A percentile compares a stretch with the other conserved stretches of the same genome.
phyloP scores from a whole-genome alignment of 2,888 invertebrate genomes.

The Trichogramma dendrolimi region DNA sequence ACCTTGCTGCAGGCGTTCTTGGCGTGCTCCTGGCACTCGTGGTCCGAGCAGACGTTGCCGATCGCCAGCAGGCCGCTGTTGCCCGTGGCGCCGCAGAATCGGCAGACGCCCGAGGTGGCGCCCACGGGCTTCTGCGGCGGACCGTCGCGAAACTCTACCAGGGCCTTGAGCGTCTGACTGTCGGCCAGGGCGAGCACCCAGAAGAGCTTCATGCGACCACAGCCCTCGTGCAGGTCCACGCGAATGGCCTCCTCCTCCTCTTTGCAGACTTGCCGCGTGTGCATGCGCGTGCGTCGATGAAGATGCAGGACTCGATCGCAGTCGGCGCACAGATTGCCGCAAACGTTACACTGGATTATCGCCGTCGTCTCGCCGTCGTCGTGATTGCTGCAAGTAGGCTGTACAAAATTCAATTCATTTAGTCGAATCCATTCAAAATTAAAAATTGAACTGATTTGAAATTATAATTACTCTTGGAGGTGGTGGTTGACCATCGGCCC shows the following conservation, averaged over 20 bases:
- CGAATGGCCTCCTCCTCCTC: conserved; percentile 95
- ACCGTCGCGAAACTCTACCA: conserved; percentile 86
- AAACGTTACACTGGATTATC: conserved; percentile 85
- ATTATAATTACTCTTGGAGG: conserved; percentile 53
- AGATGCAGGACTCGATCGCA: conserved; percentile 95
- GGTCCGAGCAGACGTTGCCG: conserved; percentile 89
- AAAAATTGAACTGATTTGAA: conserved; percentile 1
- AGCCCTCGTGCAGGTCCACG: conserved; percentile 94
- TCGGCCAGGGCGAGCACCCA: conserved; percentile 93
- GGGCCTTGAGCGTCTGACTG: conserved; percentile 83
- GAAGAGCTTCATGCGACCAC: conserved; percentile 91
- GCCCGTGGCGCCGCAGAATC: conserved; percentile 84
- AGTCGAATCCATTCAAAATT: conserved; percentile 5
- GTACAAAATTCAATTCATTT: conserved; percentile 36
- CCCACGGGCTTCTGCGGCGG: conserved; percentile 55
- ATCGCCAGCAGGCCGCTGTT: conserved; percentile 81
- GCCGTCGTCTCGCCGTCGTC: conserved; percentile 92
- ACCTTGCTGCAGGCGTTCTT: conserved; percentile 78
- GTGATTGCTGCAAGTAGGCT: conserved; percentile 91
- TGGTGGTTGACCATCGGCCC: conserved; percentile 58
- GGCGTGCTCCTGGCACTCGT: conserved; percentile 83
- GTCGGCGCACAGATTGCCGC: conserved; percentile 91
- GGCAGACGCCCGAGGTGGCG: conserved; percentile 66
- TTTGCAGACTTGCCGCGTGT: conserved; percentile 87
- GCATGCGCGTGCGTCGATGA: conserved; percentile 78